A percentile compares a stretch with the other conserved stretches of the same genome.
Conservation (phyloP, 2,797 vertebrate species). For the Champsocephalus esox region DNA sequence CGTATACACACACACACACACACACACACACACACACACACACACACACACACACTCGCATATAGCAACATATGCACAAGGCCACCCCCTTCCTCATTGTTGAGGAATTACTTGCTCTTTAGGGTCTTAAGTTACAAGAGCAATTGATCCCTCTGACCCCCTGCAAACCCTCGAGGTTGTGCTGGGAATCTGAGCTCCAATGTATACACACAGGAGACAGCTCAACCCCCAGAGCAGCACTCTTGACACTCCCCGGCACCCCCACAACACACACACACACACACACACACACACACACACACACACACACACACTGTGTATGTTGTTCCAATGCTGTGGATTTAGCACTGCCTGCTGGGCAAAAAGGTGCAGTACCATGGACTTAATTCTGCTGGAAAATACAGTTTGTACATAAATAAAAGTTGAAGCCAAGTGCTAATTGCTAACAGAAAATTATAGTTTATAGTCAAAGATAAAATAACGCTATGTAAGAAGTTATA, state of each 20-base stretch:
- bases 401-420: slow-evolving; percentile 24
- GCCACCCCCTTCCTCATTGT: slow-evolving; percentile 90
- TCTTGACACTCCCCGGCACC: slow-evolving; percentile 63
- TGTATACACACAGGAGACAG: slow-evolving; percentile 91
- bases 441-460: slow-evolving; percentile 45
- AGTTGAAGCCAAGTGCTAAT: slow-evolving; percentile 37
- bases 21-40: slow-evolving; percentile 42
- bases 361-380: slow-evolving; percentile 14
- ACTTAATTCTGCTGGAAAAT: neutral
- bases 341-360: slow-evolving; percentile 77
- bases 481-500: slow-evolving; percentile 38
- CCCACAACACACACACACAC: slow-evolving; percentile 28
- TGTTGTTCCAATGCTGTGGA: slow-evolving; percentile 44
- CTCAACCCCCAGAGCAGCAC: slow-evolving; percentile 84
- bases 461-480: slow-evolving; percentile 48
- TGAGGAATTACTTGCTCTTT: slow-evolving; percentile 95
- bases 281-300: slow-evolving; percentile 21
- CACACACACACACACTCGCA: slow-evolving; percentile 38
- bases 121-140: slow-evolving; percentile 93
- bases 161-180: slow-evolving; percentile 91
- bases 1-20: slow-evolving; percentile 30
- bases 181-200: slow-evolving; percentile 92
- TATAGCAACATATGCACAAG: slow-evolving; percentile 56
- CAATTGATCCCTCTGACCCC: slow-evolving; percentile 97
- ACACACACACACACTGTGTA: slow-evolving; percentile 8